Base-by-base conservation (phyloP, 2,888 invertebrate genomes). In the Netelia melanura region DNA sequence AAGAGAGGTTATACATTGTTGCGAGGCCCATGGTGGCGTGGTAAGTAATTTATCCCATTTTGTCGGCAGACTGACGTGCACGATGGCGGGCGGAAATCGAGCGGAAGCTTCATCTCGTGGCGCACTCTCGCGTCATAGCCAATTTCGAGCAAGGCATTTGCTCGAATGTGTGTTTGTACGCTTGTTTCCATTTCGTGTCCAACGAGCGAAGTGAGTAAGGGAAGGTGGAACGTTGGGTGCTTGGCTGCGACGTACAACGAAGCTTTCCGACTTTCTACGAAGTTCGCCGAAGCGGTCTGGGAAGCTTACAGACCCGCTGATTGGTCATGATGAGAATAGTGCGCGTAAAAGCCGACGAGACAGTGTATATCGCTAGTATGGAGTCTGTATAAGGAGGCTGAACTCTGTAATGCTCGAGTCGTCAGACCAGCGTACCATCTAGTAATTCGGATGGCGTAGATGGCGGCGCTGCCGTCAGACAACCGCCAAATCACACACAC, bases 271-370 rank as follows among this genome's bases (percentile, higher is more conserved):
- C n/a, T 43, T 17, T 44, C 21, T 8, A 65, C 64, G 62, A 75
- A 75, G 62, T 75, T 30, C 52, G 11, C 38, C 75, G 75, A 65
- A 21, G 56, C 25, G 17, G 38, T 25, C 70, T 30, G 8, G 38
- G 56, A 71, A 71, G 70, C 54, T 56, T 54, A 11, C 9, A 21
- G 14, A 17, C 17, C 9, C n/a, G 38, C 52, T 67, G 48, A 74
- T 81, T 74, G 74, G 80, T 58, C 17, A 25, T 2, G 6, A 38
- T 74, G 67, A 86, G 90, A 89, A 88, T 86, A 89, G 88, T 86
- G 62, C 87, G 86, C 9, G 38, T 1, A 72, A 52, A 44, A 90
- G 89, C 89, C 88, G 90, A 89, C 89, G 89, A 89, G 88, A 87
- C 88, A 85, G 89, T 61, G 61, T 85, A 87, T 90, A 90, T 90